Conservation (phyloP, 2,888 invertebrate species). For the Agrochola macilenta region DNA sequence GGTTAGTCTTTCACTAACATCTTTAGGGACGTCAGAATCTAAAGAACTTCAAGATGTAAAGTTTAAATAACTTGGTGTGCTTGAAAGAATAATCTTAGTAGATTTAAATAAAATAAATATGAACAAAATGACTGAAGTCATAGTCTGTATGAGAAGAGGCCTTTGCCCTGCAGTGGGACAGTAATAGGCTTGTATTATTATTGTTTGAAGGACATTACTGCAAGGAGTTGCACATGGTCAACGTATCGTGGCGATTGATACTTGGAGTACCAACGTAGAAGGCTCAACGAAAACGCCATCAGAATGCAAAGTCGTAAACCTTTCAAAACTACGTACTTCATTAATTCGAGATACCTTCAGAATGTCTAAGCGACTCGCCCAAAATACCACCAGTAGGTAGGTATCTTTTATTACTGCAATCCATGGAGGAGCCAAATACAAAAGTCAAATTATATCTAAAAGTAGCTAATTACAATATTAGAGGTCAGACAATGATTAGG, state of each 20-base stretch:
- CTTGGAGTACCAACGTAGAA: constrained; percentile 3
- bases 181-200: no score
- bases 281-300: constrained; percentile 14
- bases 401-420: constrained; percentile 2
- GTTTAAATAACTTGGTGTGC: no score
- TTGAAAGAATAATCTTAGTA: neutral
- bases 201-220: neutral
- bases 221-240: neutral
- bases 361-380: constrained; percentile 18
- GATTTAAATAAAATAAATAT: neutral
- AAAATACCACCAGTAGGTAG: constrained; percentile 22
- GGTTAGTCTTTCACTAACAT: neutral
- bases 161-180: no score
- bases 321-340: constrained; percentile 40
- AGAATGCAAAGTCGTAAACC: constrained; percentile 34
- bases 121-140: neutral
- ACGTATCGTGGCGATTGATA: no score
- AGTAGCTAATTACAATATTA: constrained; percentile 25
- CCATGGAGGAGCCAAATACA: neutral
- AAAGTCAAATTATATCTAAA: constrained; percentile 26
- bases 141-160: no score
- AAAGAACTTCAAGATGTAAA: neutral
- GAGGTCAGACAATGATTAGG: constrained; percentile 49
- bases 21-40: neutral
- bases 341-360: constrained; percentile 34